Evolutionary conservation across 2,797 vertebrate genomes (phyloP).

Genomic region (Delichon dasypus): DNA sequence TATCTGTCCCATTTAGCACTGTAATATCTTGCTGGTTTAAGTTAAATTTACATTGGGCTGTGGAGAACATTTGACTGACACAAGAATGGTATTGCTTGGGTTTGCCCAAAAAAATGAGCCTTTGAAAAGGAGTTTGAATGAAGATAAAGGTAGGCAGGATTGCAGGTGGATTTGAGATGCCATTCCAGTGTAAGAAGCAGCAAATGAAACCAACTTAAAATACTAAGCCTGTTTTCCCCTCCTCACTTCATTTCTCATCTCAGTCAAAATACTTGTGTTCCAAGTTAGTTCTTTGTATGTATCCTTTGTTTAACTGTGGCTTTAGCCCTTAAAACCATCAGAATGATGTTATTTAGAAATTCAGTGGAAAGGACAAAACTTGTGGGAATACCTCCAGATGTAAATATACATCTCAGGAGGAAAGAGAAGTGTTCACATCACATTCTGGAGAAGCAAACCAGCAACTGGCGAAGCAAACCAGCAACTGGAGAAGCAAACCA

Average conservation of each 20-base stretch:
- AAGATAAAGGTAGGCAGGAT: background rate
- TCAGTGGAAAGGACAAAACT: background rate
- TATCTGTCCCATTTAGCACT: constrained; percentile 7
- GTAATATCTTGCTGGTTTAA: background rate
- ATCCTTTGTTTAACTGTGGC: background rate
- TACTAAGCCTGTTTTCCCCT: background rate
- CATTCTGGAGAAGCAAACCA: background rate
- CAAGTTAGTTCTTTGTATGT: background rate
- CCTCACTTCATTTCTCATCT: background rate
- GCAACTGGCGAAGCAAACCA: background rate
- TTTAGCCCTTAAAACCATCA: background rate
- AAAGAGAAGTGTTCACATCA: background rate
- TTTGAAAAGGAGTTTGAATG: background rate
- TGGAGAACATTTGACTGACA: background rate
- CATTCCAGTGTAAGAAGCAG: background rate
- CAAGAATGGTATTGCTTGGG: background rate
- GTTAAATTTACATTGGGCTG: background rate
- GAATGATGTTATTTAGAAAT: background rate
- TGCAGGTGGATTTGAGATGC: background rate
- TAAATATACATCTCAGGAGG: background rate
- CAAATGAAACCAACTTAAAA: background rate
- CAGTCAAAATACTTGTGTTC: background rate
- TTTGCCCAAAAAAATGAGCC: background rate
- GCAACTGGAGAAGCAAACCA: background rate
- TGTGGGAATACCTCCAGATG: background rate